phyloP scores from a whole-genome alignment of 2,888 invertebrate genomes.

The Callinectes sapidus region DNA sequence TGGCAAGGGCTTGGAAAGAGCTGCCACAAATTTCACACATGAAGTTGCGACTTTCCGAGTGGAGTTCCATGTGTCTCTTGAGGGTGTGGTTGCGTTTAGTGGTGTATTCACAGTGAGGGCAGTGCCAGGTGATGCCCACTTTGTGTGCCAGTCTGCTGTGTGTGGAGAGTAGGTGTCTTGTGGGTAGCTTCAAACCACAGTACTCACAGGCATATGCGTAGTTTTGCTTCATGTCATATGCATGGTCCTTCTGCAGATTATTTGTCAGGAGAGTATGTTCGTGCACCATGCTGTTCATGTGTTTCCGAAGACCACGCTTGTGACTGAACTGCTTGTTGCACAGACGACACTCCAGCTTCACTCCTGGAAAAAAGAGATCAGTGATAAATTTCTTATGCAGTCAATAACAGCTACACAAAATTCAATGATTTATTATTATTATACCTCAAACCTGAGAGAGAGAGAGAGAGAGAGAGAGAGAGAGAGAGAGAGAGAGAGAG shows the following conservation, averaged over 20 bases:
- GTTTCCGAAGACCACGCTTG: slow-evolving; percentile 62
- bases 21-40: slow-evolving; percentile 76
- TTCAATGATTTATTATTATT: no score
- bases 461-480: slow-evolving; percentile 33
- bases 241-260: slow-evolving; percentile 59
- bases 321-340: slow-evolving; percentile 66
- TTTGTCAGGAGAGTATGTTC: slow-evolving; percentile 53
- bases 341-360: slow-evolving; percentile 58
- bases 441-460: no score
- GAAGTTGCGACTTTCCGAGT: slow-evolving; percentile 75
- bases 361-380: slow-evolving; percentile 48
- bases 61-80: slow-evolving; percentile 75
- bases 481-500: slow-evolving; percentile 3
- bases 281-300: slow-evolving; percentile 54
- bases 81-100: slow-evolving; percentile 75
- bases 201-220: slow-evolving; percentile 54
- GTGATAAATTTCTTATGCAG: no score
- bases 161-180: slow-evolving; percentile 53
- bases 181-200: slow-evolving; percentile 54
- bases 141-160: slow-evolving; percentile 73
- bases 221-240: slow-evolving; percentile 53
- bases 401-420: no score
- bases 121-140: slow-evolving; percentile 74
- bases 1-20: slow-evolving; percentile 76
- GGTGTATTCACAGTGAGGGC: slow-evolving; percentile 75